phyloP scores from a whole-genome alignment of 92 coral and sea anemone species.

The Montipora capitata region DNA sequence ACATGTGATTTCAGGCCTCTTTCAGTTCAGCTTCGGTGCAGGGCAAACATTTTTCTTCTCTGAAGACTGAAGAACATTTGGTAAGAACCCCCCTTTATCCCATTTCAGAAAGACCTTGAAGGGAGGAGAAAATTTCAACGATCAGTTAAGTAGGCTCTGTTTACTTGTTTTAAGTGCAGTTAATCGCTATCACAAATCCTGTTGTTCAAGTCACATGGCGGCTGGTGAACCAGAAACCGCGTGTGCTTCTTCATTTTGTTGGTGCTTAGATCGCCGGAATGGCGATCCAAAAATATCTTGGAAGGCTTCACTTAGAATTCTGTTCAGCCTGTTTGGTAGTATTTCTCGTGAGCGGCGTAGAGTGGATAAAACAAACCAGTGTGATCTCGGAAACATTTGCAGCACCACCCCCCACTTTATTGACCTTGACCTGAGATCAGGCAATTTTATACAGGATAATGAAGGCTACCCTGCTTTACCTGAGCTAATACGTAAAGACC shows the following conservation, averaged over 20 bases:
- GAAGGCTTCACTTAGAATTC: neutral
- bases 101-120: neutral
- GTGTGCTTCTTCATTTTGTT: conserved; percentile 3
- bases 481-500: too few species aligned
- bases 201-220: conserved; percentile 5
- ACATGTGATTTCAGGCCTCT: too few species aligned
- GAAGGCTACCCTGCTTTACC: neutral
- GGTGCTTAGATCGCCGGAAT: neutral
- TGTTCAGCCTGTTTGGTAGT: too few species aligned
- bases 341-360: too few species aligned
- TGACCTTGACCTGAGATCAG: conserved; percentile 23
- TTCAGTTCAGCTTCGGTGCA: neutral
- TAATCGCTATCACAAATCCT: conserved; percentile 6
- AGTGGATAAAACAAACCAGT: too few species aligned
- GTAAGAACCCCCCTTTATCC: neutral
- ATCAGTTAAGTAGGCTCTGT: conserved; percentile 14
- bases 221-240: conserved; percentile 9
- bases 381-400: neutral
- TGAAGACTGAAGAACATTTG: conserved; percentile 1
- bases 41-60: neutral
- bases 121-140: conserved; percentile 1
- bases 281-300: neutral
- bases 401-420: conserved; percentile 23
- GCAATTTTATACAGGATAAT: conserved; percentile 3
- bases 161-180: conserved; percentile 9